Percentiles rank a stretch among this genome's conserved stretches.
Conservation (phyloP, 1,140 invertebrate genomes). For the Rhynchophorus ferrugineus region DNA sequence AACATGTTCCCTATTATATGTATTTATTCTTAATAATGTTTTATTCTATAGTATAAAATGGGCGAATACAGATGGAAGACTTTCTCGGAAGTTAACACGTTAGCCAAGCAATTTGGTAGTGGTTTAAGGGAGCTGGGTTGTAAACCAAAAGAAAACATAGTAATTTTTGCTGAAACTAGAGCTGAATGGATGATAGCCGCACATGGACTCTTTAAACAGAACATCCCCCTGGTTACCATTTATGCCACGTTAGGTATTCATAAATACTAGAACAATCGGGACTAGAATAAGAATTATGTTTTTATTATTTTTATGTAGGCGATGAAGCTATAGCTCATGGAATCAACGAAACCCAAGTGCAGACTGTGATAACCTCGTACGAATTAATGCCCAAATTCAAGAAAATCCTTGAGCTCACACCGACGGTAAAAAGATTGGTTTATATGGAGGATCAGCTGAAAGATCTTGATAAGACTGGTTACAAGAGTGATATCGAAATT, state of each 20-base stretch:
- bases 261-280: neutral
- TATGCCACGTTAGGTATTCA: conserved; percentile 78
- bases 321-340: conserved; percentile 93
- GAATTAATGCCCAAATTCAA: conserved; percentile 87
- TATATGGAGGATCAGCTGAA: conserved; percentile 84
- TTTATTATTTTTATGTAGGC: conserved; percentile 38
- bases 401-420: conserved; percentile 59
- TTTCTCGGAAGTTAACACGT: conserved; percentile 68
- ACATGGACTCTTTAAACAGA: conserved; percentile 89
- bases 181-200: conserved; percentile 96
- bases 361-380: conserved; percentile 80
- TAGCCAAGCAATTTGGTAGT: conserved; percentile 68
- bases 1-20: too few relatives aligned
- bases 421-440: conserved; percentile 68
- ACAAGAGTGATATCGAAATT: conserved; percentile 59
- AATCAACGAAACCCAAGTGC: conserved; percentile 93
- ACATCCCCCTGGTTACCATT: conserved; percentile 89
- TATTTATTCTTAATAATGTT: too few relatives aligned
- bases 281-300: neutral
- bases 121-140: conserved; percentile 60
- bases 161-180: conserved; percentile 94
- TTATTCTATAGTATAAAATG: conserved; percentile 69
- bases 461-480: conserved; percentile 57
- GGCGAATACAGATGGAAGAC: conserved; percentile 90
- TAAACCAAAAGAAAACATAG: conserved; percentile 56